Evolutionary conservation across 2,888 invertebrate genomes (phyloP), one percentile per base, ranked within the genome.

Genomic region (Dysmachus trigonus): DNA sequence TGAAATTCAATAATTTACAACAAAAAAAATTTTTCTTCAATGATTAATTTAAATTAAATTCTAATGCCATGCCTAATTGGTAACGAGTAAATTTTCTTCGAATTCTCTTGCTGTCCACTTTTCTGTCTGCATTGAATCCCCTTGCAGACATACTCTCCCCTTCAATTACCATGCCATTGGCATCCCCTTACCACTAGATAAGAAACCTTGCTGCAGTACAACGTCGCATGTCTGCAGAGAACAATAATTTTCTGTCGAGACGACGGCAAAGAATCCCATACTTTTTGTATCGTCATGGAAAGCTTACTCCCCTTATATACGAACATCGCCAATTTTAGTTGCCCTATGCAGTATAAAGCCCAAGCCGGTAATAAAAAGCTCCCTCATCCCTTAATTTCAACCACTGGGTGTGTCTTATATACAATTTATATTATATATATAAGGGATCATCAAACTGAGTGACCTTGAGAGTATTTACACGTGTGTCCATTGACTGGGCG

Each of bases 401-500:
- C 62, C 22, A 10, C 27, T 72, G 83, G 83, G 83, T 41, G 83
- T 83, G 83, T 83, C 83, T 72, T 72, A 38, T 83, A 30, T 72
- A n/a, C 72, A 35, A 22, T 13, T 71, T 41, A 41, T 41, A 41
- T 41, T 13, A n/a, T n/a, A n/a, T n/a, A 62, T 18, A 81, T 18
- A 33, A 53, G 41, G 74, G 85, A 85, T 85, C 73, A 85, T 85
- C 74, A 85, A 83, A 86, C 86, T 41, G 81, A 77, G 83, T 86
- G 87, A 87, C 87, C 87, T 87, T 87, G 87, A 86, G 86, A 87
- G 86, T 85, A 86, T 76, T 53, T 73, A 87, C 87, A 86, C 85
- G 87, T 87, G 85, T 76, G 74, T 71, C 85, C 87, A 87, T 87
- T 87, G 86, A 87, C 87, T 86, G 41, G 76, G 18, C 33, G 15